phyloP scores from a whole-genome alignment of 1,140 invertebrate genomes.

The Magallana angulata region DNA sequence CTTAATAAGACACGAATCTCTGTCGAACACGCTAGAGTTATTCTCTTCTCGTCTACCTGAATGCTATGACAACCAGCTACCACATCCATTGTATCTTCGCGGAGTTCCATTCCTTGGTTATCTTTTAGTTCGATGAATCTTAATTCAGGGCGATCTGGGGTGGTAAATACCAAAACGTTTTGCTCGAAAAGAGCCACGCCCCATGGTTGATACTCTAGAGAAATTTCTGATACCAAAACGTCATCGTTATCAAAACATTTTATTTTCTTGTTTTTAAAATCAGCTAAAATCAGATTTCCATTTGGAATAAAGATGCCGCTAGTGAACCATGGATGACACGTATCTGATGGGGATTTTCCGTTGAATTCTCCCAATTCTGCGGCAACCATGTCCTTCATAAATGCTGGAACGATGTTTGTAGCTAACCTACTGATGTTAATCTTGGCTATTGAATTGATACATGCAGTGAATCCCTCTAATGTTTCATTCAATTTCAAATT shows the following conservation, averaged over 20 bases:
- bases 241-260: slow-evolving; percentile 47
- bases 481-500: slow-evolving; percentile 45
- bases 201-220: slow-evolving; percentile 50
- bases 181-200: slow-evolving; percentile 9
- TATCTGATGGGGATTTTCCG: slow-evolving; percentile 45
- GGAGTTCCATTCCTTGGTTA: not conserved
- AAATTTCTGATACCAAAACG: slow-evolving; percentile 36
- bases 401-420: slow-evolving; percentile 53
- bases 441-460: slow-evolving; percentile 41
- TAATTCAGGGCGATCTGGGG: not conserved
- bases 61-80: slow-evolving; percentile 49
- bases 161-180: slow-evolving; percentile 34
- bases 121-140: not conserved
- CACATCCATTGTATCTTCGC: slow-evolving; percentile 17
- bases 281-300: slow-evolving; percentile 42
- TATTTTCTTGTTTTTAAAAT: slow-evolving; percentile 54
- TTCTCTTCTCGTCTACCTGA: slow-evolving; percentile 31
- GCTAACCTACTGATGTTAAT: slow-evolving; percentile 37
- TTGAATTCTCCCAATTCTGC: slow-evolving; percentile 43
- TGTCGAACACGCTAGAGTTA: slow-evolving; percentile 52
- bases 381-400: slow-evolving; percentile 52
- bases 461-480: slow-evolving; percentile 45
- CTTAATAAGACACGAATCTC: slow-evolving; percentile 42
- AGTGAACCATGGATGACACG: slow-evolving; percentile 53
- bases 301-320: slow-evolving; percentile 45